Base-by-base conservation (phyloP, 2,113 vertebrate genomes). In the Mormyrus iriodes region DNA sequence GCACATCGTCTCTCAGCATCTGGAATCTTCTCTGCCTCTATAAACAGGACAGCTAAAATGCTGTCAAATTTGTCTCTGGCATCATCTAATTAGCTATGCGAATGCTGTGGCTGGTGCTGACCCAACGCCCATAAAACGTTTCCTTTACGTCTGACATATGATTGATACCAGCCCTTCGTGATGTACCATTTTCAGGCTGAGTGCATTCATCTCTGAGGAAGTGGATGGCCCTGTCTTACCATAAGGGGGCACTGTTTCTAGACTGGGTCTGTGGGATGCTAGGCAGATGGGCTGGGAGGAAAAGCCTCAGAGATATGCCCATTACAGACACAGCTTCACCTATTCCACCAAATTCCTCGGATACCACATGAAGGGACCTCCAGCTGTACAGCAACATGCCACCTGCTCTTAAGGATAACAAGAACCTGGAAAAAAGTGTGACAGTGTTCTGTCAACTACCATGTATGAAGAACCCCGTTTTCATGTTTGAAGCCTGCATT, bases 41-140 rank as follows among this genome's bases (percentile, higher is more conserved):
- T 24, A 13, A 87, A 87, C 9, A 87, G 9, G 21, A 44, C 86
- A 24, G 24, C 39, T 89, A 58, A 31, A 61, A 61, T 58, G 55
- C 52, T 85, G 88, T 44, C 76, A 85, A 17, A 61, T 44, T 39
- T 89, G 88, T 53, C 88, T 83, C 49, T 3, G 52, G 76, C 35
- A 31, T 51, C 48, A 52, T 48, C 46, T 49, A 42, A 89, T 87
- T 49, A 65, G 55, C 55, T 79, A 79, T 76, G 85, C 84, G 55
- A 87, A 89, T 86, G 21, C n/a, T 4, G 39, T 2, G 35, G 39
- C 17, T 73, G 1, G 58, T 48, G 7, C 27, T 76, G 89, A 89
- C 58, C 84, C 49, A 24, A n/a, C 7, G 85, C n/a, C 35, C 58
- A 42, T 79, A 87, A 87, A 76, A 19, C 35, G 24, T 39, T 76